Evolutionary conservation across 2,888 invertebrate genomes (phyloP).

Genomic region (Chaetoderma sp.): DNA sequence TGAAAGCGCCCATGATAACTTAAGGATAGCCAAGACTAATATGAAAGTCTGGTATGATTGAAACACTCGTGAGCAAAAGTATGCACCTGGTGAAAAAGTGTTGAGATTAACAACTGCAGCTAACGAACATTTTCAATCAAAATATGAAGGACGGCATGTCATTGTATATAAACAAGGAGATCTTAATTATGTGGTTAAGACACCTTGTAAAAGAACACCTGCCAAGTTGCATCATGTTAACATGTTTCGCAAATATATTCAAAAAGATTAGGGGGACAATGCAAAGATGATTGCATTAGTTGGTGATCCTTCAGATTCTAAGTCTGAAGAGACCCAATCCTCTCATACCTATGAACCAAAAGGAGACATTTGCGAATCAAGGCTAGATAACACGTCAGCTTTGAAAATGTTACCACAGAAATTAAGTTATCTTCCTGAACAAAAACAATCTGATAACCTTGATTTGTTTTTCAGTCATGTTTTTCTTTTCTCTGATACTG

Average conservation of each 20-base stretch:
- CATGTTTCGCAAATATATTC: slow-evolving; percentile 29
- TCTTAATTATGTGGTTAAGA: slow-evolving; percentile 17
- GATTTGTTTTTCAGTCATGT: neutral
- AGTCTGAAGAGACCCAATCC: too few species aligned
- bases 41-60: neutral
- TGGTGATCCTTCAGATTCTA: too few species aligned
- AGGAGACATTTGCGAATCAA: too few species aligned
- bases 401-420: too few species aligned
- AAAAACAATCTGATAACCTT: too few species aligned
- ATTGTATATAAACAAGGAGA: neutral
- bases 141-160: slow-evolving; percentile 12
- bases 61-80: neutral
- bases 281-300: too few species aligned
- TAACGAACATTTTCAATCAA: slow-evolving; percentile 4
- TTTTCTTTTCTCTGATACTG: neutral
- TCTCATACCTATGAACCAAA: too few species aligned
- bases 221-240: slow-evolving; percentile 34
- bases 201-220: slow-evolving; percentile 30
- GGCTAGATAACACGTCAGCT: too few species aligned
- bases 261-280: slow-evolving; percentile 22
- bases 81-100: slow-evolving; percentile 37
- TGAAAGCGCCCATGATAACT: neutral
- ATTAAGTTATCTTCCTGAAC: too few species aligned
- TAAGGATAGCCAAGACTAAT: neutral
- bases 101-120: slow-evolving; percentile 16